Conservation (phyloP, 2,797 vertebrate species). For the Onychomys torridus region DNA sequence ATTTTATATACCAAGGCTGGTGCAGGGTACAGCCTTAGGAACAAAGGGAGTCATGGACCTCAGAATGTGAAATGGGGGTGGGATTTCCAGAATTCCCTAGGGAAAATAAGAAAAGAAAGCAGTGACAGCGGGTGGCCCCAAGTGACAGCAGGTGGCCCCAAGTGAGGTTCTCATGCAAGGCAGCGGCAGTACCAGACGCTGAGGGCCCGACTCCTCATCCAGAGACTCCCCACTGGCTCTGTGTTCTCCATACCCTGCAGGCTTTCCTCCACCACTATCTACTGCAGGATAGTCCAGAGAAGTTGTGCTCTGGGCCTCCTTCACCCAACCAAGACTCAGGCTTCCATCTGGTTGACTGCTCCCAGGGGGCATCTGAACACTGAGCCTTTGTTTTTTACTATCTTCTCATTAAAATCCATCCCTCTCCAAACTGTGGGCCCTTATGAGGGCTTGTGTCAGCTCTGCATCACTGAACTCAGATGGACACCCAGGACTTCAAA, state of each 20-base stretch:
- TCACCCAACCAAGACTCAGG: too few species aligned
- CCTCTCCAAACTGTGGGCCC: not conserved
- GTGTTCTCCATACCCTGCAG: not conserved
- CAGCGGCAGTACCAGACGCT: not conserved
- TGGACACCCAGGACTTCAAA: not conserved
- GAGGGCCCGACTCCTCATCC: not conserved
- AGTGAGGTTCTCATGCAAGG: not conserved
- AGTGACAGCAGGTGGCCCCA: not conserved
- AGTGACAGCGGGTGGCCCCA: not conserved
- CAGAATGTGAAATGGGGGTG: not conserved
- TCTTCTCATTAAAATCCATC: constrained; percentile 25
- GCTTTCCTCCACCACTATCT: not conserved
- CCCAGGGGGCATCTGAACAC: not conserved
- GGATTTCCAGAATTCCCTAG: constrained; percentile 11
- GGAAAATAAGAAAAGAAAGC: not conserved
- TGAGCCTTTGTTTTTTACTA: not conserved
- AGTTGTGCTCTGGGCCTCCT: too few species aligned
- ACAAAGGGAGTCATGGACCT: not conserved
- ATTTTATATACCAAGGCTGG: not conserved
- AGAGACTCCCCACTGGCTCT: not conserved
- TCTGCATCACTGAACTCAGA: not conserved
- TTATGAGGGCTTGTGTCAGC: not conserved
- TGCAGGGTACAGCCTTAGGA: not conserved
- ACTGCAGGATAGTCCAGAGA: not conserved
- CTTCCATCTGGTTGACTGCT: not conserved